These are phyloP conservation scores for Callocephalon fimbriatum DNA, from an alignment of 2,113 vertebrate species.

Conservation along the genomic window DNA sequence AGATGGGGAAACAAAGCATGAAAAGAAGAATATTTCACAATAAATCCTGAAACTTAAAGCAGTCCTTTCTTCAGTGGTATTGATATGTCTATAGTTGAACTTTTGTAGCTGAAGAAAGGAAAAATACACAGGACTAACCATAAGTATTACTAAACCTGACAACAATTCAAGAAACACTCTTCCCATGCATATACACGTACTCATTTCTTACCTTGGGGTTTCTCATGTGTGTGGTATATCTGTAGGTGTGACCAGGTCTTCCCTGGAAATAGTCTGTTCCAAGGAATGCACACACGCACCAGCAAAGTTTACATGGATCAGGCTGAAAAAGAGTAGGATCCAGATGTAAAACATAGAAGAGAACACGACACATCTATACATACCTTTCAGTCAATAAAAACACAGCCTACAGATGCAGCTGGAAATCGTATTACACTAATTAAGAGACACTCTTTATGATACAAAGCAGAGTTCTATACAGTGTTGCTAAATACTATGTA, in stretches of 20 bases:
- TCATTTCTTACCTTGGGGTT: background rate
- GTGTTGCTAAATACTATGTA: slow-evolving; percentile 14
- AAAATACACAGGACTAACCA: background rate
- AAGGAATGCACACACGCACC: background rate
- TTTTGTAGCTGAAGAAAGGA: background rate
- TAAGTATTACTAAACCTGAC: background rate
- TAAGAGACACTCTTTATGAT: background rate
- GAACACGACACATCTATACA: background rate
- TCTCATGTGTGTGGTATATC: background rate
- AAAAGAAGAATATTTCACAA: background rate
- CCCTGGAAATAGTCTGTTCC: background rate
- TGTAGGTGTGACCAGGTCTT: background rate
- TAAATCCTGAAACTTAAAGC: background rate
- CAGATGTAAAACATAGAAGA: background rate
- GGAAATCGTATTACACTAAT: background rate
- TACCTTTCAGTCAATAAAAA: background rate
- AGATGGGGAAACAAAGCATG: background rate
- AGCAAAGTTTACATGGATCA: background rate
- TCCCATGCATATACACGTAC: background rate
- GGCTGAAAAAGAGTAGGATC: background rate
- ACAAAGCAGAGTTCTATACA: background rate
- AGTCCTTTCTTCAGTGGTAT: background rate
- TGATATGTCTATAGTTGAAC: background rate
- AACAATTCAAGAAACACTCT: background rate
- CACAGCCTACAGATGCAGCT: background rate